Evolutionary conservation across 2,113 vertebrate species (phyloP).

Genomic region (Saguinus imperator): DNA sequence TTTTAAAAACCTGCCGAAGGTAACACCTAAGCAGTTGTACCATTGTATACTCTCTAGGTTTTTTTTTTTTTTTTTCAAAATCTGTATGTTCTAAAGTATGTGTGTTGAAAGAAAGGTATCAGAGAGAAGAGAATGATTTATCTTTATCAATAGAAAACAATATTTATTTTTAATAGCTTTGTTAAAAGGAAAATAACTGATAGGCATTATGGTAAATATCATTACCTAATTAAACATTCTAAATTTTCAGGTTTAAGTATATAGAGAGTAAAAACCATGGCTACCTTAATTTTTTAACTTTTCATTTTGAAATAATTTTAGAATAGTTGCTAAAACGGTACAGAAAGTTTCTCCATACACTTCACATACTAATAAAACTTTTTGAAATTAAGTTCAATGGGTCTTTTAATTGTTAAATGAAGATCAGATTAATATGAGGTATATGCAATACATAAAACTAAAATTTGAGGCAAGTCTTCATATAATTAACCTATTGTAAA

Average conservation of each 20-base stretch:
- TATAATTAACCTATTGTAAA: neutral
- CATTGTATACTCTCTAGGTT: neutral
- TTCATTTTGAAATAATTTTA: slow-evolving; percentile 32
- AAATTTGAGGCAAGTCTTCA: neutral
- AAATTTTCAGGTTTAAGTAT: neutral
- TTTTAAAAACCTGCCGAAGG: neutral
- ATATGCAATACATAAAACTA: neutral
- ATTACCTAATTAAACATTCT: neutral
- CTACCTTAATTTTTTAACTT: neutral
- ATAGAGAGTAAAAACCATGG: neutral
- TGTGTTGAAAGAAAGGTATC: neutral
- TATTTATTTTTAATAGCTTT: neutral
- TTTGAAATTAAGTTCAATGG: neutral
- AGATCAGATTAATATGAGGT: neutral
- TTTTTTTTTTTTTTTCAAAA: neutral
- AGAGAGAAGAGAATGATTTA: neutral
- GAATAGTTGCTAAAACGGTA: neutral
- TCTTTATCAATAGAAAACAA: neutral
- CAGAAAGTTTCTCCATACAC: neutral
- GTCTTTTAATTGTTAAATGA: slow-evolving; percentile 23
- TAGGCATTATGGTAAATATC: neutral
- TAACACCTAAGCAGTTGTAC: neutral
- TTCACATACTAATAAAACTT: slow-evolving; percentile 5
- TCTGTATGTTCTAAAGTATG: neutral
- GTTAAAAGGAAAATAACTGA: neutral